Conservation (phyloP, 1,140 invertebrate species). For the Lepidurus couesii region DNA sequence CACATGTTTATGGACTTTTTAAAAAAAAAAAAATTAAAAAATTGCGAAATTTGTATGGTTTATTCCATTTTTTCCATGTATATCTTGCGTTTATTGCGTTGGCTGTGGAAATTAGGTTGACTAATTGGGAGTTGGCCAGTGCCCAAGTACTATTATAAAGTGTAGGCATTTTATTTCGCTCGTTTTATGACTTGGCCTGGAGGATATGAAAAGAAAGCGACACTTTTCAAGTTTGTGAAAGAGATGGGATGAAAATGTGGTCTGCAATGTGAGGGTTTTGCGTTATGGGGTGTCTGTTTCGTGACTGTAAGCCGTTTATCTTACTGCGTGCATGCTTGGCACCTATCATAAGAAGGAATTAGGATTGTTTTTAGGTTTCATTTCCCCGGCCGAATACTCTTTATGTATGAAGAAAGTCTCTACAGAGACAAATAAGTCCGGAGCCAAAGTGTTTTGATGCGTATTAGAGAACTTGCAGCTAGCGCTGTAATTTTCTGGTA, state of each 20-base stretch:
- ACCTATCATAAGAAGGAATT: background rate
- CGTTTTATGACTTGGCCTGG: background rate
- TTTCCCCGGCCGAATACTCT: no score
- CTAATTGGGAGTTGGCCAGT: background rate
- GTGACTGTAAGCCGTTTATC: background rate
- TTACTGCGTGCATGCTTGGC: background rate
- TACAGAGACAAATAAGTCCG: no score
- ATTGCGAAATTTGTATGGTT: no score
- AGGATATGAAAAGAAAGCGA: background rate
- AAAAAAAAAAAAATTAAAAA: no score
- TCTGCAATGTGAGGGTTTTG: background rate
- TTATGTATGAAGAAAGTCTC: no score
- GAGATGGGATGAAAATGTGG: background rate
- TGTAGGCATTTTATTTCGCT: background rate
- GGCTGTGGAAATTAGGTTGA: background rate
- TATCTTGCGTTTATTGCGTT: background rate
- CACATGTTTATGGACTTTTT: no score
- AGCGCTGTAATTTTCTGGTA: no score
- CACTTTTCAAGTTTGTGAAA: no score
- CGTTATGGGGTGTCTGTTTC: background rate
- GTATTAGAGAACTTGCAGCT: no score
- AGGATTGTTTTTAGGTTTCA: background rate
- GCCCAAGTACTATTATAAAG: background rate
- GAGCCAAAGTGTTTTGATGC: no score
- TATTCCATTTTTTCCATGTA: no score